phyloP scores from a whole-genome alignment of 2,797 vertebrate species.

The Clarias pachynema region DNA sequence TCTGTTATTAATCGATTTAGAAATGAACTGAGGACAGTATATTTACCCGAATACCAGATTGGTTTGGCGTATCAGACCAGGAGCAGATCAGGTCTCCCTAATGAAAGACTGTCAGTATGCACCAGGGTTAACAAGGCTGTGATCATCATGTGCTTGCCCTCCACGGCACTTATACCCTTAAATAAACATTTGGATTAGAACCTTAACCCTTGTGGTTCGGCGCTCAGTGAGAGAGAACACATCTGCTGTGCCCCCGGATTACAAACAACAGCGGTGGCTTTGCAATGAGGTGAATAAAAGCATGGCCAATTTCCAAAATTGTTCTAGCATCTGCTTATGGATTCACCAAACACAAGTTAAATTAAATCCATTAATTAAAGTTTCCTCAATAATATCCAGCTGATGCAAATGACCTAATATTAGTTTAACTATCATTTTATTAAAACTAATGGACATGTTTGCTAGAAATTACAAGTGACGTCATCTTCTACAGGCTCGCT shows the following conservation, averaged over 20 bases:
- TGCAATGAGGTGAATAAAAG: slow-evolving; percentile 4
- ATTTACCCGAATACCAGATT: slow-evolving; percentile 60
- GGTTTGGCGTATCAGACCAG: slow-evolving; percentile 54
- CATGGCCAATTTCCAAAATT: slow-evolving; percentile 32
- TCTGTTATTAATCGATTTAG: not conserved
- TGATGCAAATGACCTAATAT: not conserved
- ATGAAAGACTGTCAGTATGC: slow-evolving; percentile 63
- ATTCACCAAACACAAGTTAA: not conserved
- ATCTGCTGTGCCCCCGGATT: slow-evolving; percentile 32
- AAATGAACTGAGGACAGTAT: slow-evolving; percentile 56
- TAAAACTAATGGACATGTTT: not conserved
- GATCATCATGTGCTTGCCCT: slow-evolving; percentile 58
- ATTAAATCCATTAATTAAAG: not conserved
- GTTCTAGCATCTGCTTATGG: slow-evolving; percentile 5
- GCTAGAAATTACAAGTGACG: not conserved
- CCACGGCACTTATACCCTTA: slow-evolving; percentile 59
- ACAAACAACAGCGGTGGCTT: slow-evolving; percentile 13
- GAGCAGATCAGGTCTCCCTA: slow-evolving; percentile 48
- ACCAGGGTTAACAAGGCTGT: slow-evolving; percentile 63
- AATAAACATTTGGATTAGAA: slow-evolving; percentile 66
- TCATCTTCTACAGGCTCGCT: not conserved
- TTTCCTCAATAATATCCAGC: not conserved
- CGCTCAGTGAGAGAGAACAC: not conserved
- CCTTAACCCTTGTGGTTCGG: slow-evolving; percentile 42
- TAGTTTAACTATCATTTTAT: not conserved